Conservation (phyloP, 2,888 invertebrate species). For the Baccha elongata region DNA sequence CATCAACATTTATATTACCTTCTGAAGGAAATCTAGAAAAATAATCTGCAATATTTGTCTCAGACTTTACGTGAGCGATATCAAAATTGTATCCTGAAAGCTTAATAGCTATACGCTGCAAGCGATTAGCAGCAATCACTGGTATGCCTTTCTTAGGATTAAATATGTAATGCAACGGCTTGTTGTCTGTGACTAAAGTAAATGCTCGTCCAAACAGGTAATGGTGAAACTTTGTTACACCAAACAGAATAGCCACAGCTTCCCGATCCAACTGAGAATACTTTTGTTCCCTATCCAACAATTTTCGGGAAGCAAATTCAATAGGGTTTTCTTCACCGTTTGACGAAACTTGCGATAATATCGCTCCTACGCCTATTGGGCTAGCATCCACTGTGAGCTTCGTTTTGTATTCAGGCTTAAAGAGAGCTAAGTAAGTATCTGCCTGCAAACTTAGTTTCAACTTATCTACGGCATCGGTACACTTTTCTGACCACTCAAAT, state of each 20-base stretch:
- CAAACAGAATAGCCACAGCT: slow-evolving; percentile 78
- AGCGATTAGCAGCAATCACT: slow-evolving; percentile 28
- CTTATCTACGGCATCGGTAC: neutral
- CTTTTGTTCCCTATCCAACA: slow-evolving; percentile 74
- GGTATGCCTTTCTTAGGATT: neutral
- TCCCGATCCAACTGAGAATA: slow-evolving; percentile 77
- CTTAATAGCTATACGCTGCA: slow-evolving; percentile 73
- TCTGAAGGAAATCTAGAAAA: slow-evolving; percentile 70
- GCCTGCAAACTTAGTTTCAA: neutral
- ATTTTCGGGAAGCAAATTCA: slow-evolving; percentile 77
- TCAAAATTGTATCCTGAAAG: slow-evolving; percentile 74
- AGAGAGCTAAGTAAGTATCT: neutral
- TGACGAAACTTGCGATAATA: neutral
- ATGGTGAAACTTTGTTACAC: slow-evolving; percentile 78
- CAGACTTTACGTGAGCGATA: slow-evolving; percentile 67
- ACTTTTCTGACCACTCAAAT: neutral
- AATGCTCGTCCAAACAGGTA: slow-evolving; percentile 3
- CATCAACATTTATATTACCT: neutral
- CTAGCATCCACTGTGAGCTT: neutral
- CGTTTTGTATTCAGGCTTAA: neutral
- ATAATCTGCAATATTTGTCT: slow-evolving; percentile 72
- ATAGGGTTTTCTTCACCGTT: slow-evolving; percentile 76
- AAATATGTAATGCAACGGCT: neutral
- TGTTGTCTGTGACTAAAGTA: slow-evolving; percentile 42
- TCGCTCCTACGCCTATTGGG: neutral